Conservation (phyloP, 1,140 invertebrate species). For the Meloidogyne hapla region DNA sequence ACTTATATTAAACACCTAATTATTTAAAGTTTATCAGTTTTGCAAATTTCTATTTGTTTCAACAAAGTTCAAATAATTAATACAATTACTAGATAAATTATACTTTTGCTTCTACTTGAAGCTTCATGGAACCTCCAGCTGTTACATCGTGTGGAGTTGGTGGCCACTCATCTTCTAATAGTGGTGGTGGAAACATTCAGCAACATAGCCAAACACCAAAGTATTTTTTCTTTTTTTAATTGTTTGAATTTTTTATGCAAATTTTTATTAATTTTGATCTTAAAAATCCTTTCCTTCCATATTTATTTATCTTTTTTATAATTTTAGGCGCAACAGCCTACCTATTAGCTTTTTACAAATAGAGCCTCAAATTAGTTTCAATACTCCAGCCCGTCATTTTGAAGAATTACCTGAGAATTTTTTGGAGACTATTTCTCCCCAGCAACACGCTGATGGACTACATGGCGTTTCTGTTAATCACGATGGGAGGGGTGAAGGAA, state of each 20-base stretch:
- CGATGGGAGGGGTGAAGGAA: constrained; percentile 11
- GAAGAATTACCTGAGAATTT: constrained; percentile 63
- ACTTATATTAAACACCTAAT: neutral
- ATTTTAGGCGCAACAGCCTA: constrained; percentile 39
- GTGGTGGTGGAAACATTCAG: neutral
- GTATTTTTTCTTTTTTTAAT: constrained; percentile 7
- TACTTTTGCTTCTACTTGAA: neutral
- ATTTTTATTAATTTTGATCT: neutral
- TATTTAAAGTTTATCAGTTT: neutral
- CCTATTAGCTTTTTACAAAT: constrained; percentile 54
- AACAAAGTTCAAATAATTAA: neutral
- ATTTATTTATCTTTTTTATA: neutral
- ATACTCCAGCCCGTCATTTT: constrained; percentile 45
- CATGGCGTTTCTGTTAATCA: constrained; percentile 11
- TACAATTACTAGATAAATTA: too few relatives aligned
- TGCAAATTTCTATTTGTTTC: neutral
- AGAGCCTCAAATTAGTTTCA: constrained; percentile 53
- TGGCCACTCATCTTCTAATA: constrained; percentile 4
- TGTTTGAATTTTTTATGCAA: neutral
- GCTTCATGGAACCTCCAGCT: constrained; percentile 30
- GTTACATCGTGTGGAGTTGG: constrained; percentile 31
- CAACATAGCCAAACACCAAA: constrained; percentile 19
- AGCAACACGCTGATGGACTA: constrained; percentile 44
- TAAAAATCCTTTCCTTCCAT: neutral
- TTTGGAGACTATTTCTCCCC: constrained; percentile 60